Evolutionary conservation across 2,888 invertebrate species (phyloP).

Genomic region (Rhimphoctona megacephalus): DNA sequence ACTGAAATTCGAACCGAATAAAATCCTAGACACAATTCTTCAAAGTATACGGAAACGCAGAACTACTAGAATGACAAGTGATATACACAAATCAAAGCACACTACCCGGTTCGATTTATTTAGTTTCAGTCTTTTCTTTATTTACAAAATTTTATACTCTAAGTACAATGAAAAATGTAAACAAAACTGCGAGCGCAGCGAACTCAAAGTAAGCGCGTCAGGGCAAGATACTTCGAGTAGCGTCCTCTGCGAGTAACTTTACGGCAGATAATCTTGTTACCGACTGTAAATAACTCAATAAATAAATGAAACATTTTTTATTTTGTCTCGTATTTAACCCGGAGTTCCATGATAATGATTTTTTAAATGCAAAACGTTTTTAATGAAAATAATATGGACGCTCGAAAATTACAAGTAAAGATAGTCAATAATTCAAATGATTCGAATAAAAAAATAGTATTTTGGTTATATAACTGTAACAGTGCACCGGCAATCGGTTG

Average conservation of each 20-base stretch:
- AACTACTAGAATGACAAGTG: no score
- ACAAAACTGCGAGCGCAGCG: not conserved
- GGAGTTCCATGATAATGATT: not conserved
- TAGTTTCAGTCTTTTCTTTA: no score
- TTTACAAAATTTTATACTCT: no score
- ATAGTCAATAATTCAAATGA: not conserved
- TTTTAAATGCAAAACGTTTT: not conserved
- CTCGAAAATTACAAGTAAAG: not conserved
- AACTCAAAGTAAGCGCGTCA: not conserved
- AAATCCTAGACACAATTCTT: no score
- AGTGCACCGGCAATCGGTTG: constrained; percentile 36
- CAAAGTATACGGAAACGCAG: no score
- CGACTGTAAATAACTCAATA: not conserved
- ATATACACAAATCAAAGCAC: no score
- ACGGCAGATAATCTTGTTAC: not conserved
- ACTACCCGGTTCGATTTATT: no score
- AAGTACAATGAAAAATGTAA: not conserved
- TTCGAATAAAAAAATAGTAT: not conserved
- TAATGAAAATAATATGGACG: not conserved
- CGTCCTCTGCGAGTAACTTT: not conserved
- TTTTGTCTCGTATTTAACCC: not conserved
- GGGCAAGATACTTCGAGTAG: not conserved
- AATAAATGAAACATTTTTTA: not conserved
- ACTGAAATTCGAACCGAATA: no score
- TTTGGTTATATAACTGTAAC: not conserved